Evolutionary conservation across 2,797 vertebrate species (phyloP), one percentile per base, ranked within the genome.

Genomic region (Eremophila alpestris): DNA sequence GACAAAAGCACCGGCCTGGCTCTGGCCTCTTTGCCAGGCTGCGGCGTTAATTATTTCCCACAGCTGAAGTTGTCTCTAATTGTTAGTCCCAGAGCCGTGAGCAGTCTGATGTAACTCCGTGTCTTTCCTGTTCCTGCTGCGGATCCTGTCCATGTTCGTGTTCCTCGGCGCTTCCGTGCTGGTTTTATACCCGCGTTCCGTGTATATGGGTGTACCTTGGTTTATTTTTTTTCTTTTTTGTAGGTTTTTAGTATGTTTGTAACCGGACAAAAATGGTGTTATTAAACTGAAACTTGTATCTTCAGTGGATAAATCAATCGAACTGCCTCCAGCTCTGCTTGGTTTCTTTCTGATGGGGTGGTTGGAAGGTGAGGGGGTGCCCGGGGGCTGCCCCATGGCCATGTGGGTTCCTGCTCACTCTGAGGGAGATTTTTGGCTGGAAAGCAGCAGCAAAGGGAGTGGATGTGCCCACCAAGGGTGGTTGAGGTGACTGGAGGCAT

Each of bases 201-300:
- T 97, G 94, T 97, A 24, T 22, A 36, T 95, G 95, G 46, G 29
- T 92, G 95, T 96, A 83, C 95, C 96, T 95, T 59, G 85, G 36
- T 36, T 36, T n/a, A n/a, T 36, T 36, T 36, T 36, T 82, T 94
- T 88, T 86, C 69, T 30, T 93, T 97, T 97, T 97, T 96, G 96
- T 97, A 97, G 96, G 93, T 96, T 96, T 96, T 97, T 93, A 96
- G 96, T 94, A 95, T 94, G 93, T 98, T 97, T 96, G 97, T 97
- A 96, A 95, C 83, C 89, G 2, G 95, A 95, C 83, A 36, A 89
- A 95, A 90, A 95, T 77, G 93, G 83, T 95, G 95, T 95, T 95
- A 98, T 97, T 97, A 97, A 98, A 98, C 95, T 45, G 51, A 96
- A 90, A 94, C 93, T 40, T 94, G 92, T 97, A 96, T 95, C 91